Evolutionary conservation across 2,797 vertebrate genomes (phyloP), one percentile per base, ranked within the genome.

Genomic region (Acropternis orthonyx): DNA sequence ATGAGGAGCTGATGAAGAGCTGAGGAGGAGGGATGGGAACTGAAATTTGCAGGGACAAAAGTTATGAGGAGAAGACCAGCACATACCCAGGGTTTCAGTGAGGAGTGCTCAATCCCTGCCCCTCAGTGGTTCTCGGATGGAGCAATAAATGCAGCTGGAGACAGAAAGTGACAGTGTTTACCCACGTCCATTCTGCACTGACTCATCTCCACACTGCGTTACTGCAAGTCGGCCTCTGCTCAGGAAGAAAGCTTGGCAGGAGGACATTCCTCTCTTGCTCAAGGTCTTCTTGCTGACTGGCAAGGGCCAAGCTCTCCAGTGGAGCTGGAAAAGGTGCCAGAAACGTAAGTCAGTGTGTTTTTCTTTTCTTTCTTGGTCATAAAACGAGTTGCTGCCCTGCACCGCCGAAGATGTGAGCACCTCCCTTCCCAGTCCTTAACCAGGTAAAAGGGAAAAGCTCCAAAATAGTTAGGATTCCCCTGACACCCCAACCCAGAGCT

Each of bases 181-280:
- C 84, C 75, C 18, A 36, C 3, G 19, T 43, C 86, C 92, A 61
- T 43, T 71, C 91, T 37, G 74, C 86, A 72, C 89, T 94, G 92
- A 97, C 93, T 96, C 94, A 91, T 85, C 91, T 62, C 78, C 72
- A 68, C 3, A 0, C 72, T 3, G 6, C 5, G 2, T 49, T 85
- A 73, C 91, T 88, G 62, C 86, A 92, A 74, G 71, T 39, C 89
- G 89, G 92, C 72, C 84, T 82, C 78, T 85, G 78, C 81, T 79
- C 4, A 21, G 65, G 52, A 89, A 71, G 74, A 56, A 90, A 77
- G 67, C 37, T 87, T 93, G 95, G 86, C 93, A 96, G 65, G 61
- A 85, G 74, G 56, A 87, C 19, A 80, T 46, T 82, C 63, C 68
- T 78, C 65, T 88, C 81, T 92, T 89, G 86, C 88, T 92, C 78